Conservation (phyloP, 2,113 vertebrate species). For the Pituophis catenifer region DNA sequence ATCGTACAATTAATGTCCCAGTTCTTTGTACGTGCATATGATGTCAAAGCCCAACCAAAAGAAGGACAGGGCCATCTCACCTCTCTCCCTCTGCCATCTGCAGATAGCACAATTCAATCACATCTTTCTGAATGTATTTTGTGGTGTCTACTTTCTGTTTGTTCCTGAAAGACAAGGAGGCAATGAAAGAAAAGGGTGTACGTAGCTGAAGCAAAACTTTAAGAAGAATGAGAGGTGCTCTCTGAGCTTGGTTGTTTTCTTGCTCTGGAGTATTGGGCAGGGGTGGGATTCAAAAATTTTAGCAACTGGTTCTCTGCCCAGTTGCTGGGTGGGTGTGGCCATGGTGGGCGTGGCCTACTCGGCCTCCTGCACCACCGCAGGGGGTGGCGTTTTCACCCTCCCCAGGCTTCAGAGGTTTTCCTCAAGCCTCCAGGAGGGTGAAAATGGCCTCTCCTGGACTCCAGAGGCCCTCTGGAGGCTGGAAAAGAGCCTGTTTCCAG, state of each 20-base stretch:
- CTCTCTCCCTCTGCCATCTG: neutral
- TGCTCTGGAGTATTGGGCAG: neutral
- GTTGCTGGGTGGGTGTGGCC: too few species aligned
- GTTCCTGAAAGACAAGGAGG: neutral
- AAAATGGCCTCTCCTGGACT: too few species aligned
- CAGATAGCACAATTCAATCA: neutral
- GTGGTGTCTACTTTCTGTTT: neutral
- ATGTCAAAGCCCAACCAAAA: neutral
- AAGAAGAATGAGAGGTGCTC: neutral
- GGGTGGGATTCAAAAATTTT: too few species aligned
- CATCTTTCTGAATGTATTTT: neutral
- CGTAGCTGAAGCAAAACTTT: neutral
- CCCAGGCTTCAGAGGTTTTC: too few species aligned
- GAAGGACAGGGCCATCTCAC: neutral
- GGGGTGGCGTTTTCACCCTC: too few species aligned
- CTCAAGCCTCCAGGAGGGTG: too few species aligned
- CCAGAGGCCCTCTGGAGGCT: too few species aligned
- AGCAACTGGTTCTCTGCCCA: too few species aligned
- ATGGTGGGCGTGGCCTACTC: too few species aligned
- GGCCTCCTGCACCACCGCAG: too few species aligned
- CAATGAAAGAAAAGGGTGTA: too few species aligned
- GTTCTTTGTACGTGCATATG: neutral
- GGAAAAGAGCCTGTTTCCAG: too few species aligned
- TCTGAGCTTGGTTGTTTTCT: neutral
- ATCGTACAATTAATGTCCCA: neutral